Evolutionary conservation across 2,113 vertebrate species (phyloP).

Genomic region (Oreochromis tanganicae): DNA sequence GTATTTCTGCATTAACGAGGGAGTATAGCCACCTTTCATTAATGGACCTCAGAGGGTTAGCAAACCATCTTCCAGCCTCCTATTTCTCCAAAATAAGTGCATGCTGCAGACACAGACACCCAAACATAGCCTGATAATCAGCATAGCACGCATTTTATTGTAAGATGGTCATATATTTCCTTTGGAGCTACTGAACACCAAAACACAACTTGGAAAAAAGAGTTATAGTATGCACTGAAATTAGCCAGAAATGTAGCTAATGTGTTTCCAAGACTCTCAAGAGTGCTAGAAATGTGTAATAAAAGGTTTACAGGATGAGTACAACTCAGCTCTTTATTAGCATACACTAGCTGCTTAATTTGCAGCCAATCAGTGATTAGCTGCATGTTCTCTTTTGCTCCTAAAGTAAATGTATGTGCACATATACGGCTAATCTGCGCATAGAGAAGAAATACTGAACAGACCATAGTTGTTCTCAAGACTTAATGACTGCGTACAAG

Average conservation of each 20-base stretch:
- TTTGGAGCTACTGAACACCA: neutral
- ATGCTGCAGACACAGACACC: neutral
- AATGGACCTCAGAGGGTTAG: neutral
- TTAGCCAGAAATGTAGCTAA: neutral
- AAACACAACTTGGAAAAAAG: neutral
- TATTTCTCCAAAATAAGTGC: neutral
- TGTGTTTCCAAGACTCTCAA: neutral
- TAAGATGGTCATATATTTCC: neutral
- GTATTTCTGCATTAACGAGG: neutral
- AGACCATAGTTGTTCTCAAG: neutral
- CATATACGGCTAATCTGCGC: neutral
- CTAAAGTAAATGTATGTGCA: neutral
- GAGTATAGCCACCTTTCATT: neutral
- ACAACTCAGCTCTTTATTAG: neutral
- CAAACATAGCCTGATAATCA: neutral
- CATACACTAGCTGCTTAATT: neutral
- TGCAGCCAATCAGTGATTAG: neutral
- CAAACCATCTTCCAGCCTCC: neutral
- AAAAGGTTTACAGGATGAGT: neutral
- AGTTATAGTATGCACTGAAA: neutral
- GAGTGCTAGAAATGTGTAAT: neutral
- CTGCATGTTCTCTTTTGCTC: neutral
- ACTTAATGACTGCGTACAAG: neutral
- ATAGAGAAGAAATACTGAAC: neutral
- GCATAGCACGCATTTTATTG: neutral